phyloP scores from a whole-genome alignment of 2,888 invertebrate species.

The Hypomecis punctinalis region DNA sequence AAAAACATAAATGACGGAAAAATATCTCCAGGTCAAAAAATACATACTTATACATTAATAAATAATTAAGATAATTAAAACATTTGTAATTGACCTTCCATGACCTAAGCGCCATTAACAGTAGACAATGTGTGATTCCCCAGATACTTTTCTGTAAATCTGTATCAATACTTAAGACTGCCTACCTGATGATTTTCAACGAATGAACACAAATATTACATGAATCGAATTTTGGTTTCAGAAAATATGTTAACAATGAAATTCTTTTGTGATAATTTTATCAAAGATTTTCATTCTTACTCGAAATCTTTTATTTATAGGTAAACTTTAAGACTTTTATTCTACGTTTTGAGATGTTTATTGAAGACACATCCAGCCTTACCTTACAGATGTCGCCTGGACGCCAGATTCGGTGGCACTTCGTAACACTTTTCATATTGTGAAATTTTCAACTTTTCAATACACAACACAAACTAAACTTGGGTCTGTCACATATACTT shows the following conservation, averaged over 20 bases:
- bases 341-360: slow-evolving; percentile 80
- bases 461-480: slow-evolving; percentile 84
- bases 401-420: slow-evolving; percentile 83
- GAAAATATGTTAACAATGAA: neutral
- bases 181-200: slow-evolving; percentile 7
- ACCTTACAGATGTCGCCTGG: slow-evolving; percentile 83
- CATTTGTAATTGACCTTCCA: neutral
- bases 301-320: neutral
- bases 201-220: neutral
- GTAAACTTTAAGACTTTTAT: slow-evolving; percentile 12
- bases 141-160: slow-evolving; percentile 8
- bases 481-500: slow-evolving; percentile 83
- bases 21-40: too few species aligned
- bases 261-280: neutral
- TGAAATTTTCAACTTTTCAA: slow-evolving; percentile 78
- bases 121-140: slow-evolving; percentile 1
- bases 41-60: too few species aligned
- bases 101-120: neutral
- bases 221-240: neutral
- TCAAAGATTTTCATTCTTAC: neutral
- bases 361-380: slow-evolving; percentile 84
- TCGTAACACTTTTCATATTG: slow-evolving; percentile 83
- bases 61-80: too few species aligned
- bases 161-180: neutral
- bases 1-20: too few species aligned